Conservation (phyloP, 2,888 invertebrate genomes). For the Synergus laeviventris region DNA sequence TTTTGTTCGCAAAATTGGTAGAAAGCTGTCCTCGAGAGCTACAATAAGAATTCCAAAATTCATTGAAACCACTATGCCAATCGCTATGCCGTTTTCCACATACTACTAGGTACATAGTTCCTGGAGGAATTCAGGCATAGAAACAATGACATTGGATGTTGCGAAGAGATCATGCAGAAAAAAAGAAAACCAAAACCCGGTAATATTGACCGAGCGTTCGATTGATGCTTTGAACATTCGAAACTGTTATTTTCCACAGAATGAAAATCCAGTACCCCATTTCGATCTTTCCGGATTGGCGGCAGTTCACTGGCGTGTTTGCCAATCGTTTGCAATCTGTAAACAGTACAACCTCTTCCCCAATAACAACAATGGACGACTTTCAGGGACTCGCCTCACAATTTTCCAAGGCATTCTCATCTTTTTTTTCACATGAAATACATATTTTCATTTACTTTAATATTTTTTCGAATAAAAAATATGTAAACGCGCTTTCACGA, state of each 20-base stretch:
- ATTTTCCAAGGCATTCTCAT: neutral
- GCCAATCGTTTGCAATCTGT: constrained; percentile 34
- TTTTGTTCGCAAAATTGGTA: neutral
- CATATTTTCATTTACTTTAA: neutral
- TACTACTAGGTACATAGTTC: neutral
- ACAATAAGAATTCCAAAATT: too few species aligned
- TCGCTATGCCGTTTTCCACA: neutral
- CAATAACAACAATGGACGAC: constrained; percentile 23
- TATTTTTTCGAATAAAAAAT: too few species aligned
- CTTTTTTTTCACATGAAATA: neutral
- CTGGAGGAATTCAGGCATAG: neutral
- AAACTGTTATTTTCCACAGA: constrained; percentile 20
- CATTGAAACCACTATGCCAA: neutral
- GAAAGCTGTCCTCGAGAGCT: too few species aligned
- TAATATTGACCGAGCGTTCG: constrained; percentile 35
- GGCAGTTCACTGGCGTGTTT: constrained; percentile 36
- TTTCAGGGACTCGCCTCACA: constrained; percentile 15
- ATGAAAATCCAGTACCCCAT: constrained; percentile 29
- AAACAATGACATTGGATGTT: constrained; percentile 16
- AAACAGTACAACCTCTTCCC: constrained; percentile 6
- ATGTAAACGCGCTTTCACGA: too few species aligned
- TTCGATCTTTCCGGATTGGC: constrained; percentile 22
- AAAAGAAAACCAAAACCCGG: constrained; percentile 11
- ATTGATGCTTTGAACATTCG: constrained; percentile 19
- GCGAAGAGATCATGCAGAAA: constrained; percentile 3